These are phyloP conservation scores for Agriopis aurantiaria DNA, from an alignment of 2,888 invertebrate species.

Conservation along the genomic window DNA sequence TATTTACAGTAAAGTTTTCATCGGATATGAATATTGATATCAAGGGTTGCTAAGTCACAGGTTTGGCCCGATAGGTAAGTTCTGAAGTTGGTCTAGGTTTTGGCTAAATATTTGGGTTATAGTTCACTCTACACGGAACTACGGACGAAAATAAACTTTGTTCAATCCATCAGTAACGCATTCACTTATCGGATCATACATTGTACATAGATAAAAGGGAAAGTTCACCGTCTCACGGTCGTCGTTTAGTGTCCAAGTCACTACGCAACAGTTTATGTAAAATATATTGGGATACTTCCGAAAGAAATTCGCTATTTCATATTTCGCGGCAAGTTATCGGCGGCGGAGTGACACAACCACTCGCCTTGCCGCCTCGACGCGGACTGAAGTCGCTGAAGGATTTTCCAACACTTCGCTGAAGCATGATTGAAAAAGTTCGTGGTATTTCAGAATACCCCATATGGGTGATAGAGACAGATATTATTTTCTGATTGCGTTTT, in stretches of 20 bases:
- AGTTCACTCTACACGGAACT: conserved; percentile 54
- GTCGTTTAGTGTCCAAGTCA: conserved; percentile 22
- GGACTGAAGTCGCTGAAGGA: conserved; percentile 67
- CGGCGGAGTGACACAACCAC: conserved; percentile 65
- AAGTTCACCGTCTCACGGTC: conserved; percentile 10
- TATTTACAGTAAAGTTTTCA: conserved; percentile 52
- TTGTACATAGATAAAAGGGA: conserved; percentile 31
- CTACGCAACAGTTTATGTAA: conserved; percentile 24
- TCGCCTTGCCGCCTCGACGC: conserved; percentile 76
- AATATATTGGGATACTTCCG: conserved; percentile 48
- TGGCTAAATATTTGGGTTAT: conserved; percentile 46
- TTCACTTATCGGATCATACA: conserved; percentile 58
- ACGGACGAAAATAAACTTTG: conserved; percentile 69
- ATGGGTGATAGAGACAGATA: conserved; percentile 61
- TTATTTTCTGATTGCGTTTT: conserved; percentile 48
- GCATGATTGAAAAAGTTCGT: conserved; percentile 65
- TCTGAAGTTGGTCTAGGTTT: conserved; percentile 41
- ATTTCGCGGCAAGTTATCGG: conserved; percentile 62
- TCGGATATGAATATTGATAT: conserved; percentile 69
- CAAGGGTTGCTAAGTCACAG: conserved; percentile 72
- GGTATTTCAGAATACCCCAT: conserved; percentile 57
- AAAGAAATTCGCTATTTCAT: conserved; percentile 61
- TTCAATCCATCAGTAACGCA: conserved; percentile 63
- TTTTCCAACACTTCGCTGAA: conserved; percentile 57
- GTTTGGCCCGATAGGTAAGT: conserved; percentile 71